These are phyloP conservation scores for Neotoxoptera formosana DNA, from an alignment of 1,140 invertebrate genomes.

Conservation along the genomic window DNA sequence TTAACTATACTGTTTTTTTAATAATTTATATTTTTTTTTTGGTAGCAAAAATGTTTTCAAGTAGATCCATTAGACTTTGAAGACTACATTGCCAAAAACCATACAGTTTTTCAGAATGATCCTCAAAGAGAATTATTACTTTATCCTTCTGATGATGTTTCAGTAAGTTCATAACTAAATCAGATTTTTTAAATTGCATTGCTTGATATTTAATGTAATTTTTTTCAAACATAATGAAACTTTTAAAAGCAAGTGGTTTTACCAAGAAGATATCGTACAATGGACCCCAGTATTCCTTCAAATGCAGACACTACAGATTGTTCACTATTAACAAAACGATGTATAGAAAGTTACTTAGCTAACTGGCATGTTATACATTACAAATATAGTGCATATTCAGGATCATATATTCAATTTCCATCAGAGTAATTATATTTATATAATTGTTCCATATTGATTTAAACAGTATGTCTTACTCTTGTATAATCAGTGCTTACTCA, in stretches of 20 bases:
- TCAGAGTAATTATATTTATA: conserved; percentile 68
- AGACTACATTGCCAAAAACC: conserved; percentile 86
- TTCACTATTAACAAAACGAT: conserved; percentile 83
- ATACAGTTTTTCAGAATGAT: conserved; percentile 91
- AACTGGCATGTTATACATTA: conserved; percentile 89
- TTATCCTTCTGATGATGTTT: conserved; percentile 90
- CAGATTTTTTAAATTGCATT: not conserved
- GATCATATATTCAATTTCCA: conserved; percentile 83
- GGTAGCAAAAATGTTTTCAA: conserved; percentile 78
- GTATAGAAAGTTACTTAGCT: conserved; percentile 83
- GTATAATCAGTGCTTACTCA: conserved; percentile 49
- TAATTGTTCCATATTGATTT: not conserved
- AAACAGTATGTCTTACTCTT: not conserved
- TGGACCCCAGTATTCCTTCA: conserved; percentile 73
- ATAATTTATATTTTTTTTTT: conserved; percentile 61
- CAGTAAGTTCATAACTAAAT: conserved; percentile 70
- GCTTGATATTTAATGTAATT: not conserved
- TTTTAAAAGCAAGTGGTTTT: conserved; percentile 76
- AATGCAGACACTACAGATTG: conserved; percentile 66
- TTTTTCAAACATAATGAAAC: not conserved
- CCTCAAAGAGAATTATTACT: conserved; percentile 86
- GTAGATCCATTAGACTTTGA: conserved; percentile 91
- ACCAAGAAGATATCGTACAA: conserved; percentile 79
- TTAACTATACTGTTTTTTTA: not conserved
- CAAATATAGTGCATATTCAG: conserved; percentile 86